Conservation (phyloP, 2,797 vertebrate genomes). For the Vespertilio murinus region DNA sequence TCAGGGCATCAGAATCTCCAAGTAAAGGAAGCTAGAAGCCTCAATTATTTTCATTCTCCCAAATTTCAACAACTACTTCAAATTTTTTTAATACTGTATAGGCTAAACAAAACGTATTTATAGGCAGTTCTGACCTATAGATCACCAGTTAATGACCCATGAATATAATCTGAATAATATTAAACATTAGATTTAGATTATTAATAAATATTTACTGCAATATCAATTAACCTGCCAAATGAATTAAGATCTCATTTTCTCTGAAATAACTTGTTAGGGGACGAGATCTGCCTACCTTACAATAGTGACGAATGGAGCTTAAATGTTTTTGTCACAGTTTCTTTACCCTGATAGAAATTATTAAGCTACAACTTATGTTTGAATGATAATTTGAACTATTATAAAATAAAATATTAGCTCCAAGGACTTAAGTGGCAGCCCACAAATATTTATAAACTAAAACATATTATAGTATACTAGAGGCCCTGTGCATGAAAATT, state of each 20-base stretch:
- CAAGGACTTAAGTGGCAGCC: neutral
- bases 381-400: neutral
- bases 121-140: neutral
- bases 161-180: neutral
- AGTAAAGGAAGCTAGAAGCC: neutral
- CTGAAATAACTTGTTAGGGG: neutral
- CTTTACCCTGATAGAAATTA: neutral
- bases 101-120: neutral
- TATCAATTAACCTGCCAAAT: neutral
- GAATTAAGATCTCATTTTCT: slow-evolving; percentile 4
- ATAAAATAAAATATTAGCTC: neutral
- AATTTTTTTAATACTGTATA: neutral
- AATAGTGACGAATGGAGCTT: neutral
- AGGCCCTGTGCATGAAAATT: no score
- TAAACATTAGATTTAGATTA: neutral
- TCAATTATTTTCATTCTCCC: neutral
- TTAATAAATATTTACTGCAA: neutral
- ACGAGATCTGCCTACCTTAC: neutral
- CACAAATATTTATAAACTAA: neutral
- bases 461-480: neutral
- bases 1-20: neutral
- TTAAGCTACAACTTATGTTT: neutral
- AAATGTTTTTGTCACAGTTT: neutral
- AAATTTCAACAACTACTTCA: neutral
- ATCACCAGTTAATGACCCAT: neutral